Conservation (phyloP, 2,113 vertebrate species). For the Irena cyanogastra region DNA sequence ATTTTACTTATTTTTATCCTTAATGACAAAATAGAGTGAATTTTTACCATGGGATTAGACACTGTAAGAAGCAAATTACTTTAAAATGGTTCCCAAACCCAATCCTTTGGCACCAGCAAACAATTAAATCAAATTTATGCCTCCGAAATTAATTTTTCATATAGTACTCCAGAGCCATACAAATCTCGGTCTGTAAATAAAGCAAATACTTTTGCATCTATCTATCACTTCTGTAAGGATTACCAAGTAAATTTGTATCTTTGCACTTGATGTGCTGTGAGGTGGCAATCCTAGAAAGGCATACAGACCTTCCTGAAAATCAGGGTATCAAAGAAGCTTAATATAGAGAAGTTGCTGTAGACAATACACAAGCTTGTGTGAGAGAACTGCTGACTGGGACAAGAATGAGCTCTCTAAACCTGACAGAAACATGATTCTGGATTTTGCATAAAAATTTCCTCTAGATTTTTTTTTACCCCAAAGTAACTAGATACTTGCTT, state of each 20-base stretch:
- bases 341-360: not conserved
- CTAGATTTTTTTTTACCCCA: not conserved
- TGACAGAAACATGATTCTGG: not conserved
- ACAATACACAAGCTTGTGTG: not conserved
- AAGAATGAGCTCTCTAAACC: not conserved
- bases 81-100: not conserved
- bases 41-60: not conserved
- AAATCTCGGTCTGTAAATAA: not conserved
- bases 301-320: not conserved
- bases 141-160: not conserved
- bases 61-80: not conserved
- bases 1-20: not conserved
- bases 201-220: not conserved
- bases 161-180: not conserved
- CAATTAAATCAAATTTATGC: not conserved
- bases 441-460: not conserved
- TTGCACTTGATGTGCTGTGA: not conserved
- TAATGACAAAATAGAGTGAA: not conserved
- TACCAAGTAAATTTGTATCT: not conserved
- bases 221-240: not conserved
- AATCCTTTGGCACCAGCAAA: not conserved
- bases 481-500: not conserved
- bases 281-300: not conserved
- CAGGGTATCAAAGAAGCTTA: not conserved
- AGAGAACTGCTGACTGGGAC: not conserved